A percentile compares a stretch with the other conserved stretches of the same genome.
These are phyloP conservation scores for Diarsia rubi DNA, from an alignment of 2,888 invertebrate species.

Conservation along the genomic window DNA sequence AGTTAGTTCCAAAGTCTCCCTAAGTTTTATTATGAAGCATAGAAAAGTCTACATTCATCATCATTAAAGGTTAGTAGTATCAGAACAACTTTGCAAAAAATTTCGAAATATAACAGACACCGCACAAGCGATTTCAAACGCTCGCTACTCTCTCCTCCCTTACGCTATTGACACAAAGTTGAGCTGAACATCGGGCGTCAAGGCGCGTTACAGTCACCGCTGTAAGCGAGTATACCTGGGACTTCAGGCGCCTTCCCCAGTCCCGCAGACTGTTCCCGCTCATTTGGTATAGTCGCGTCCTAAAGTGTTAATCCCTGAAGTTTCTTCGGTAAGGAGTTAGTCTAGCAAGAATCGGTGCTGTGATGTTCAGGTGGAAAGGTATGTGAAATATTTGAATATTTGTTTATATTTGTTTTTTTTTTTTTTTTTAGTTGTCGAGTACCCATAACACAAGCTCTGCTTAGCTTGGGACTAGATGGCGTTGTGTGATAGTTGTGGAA, in stretches of 20 bases:
- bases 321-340: constrained; percentile 29
- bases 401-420: too few species aligned
- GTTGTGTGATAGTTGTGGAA: too few species aligned
- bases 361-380: background rate
- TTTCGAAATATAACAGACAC: too few species aligned
- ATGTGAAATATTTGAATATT: too few species aligned
- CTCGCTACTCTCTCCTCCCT: constrained; percentile 41
- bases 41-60: background rate
- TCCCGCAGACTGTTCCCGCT: constrained; percentile 46
- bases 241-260: constrained; percentile 53
- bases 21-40: background rate
- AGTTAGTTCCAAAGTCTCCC: too few species aligned
- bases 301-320: constrained; percentile 52
- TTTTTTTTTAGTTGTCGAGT: too few species aligned
- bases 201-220: constrained; percentile 79
- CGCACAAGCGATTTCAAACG: background rate
- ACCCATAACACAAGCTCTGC: too few species aligned
- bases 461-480: too few species aligned
- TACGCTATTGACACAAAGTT: constrained; percentile 66
- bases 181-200: constrained; percentile 78
- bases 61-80: background rate
- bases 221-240: constrained; percentile 65
- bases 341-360: constrained; percentile 9
- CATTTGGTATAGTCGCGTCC: constrained; percentile 46
- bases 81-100: background rate